phyloP scores from a whole-genome alignment of 2,113 vertebrate species.

The Sceloporus tristichus region DNA sequence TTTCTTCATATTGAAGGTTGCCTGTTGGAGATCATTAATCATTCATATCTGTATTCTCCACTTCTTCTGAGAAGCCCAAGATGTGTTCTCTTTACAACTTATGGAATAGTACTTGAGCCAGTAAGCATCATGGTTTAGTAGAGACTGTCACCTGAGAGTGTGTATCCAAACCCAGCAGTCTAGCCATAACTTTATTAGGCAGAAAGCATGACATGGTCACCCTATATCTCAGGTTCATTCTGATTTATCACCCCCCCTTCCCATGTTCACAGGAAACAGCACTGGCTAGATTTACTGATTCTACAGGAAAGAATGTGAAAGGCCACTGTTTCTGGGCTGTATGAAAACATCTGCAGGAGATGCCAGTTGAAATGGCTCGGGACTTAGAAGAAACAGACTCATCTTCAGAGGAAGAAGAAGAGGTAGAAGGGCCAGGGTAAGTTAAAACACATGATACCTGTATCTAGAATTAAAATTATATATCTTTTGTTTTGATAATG shows the following conservation, averaged over 20 bases:
- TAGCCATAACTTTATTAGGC: neutral
- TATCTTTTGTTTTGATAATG: too few species aligned
- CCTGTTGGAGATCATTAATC: neutral
- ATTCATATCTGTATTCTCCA: neutral
- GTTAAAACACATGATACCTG: constrained; percentile 44
- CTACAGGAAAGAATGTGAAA: constrained; percentile 54
- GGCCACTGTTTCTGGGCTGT: constrained; percentile 60
- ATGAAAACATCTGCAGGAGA: constrained; percentile 80
- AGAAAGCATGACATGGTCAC: neutral
- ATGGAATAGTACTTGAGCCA: neutral
- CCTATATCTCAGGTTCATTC: neutral
- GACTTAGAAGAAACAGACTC: constrained; percentile 85
- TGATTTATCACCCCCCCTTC: neutral
- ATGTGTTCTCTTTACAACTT: neutral
- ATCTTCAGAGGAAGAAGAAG: constrained; percentile 85
- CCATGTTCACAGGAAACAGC: constrained; percentile 59
- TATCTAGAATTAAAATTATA: neutral
- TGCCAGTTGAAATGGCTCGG: constrained; percentile 86
- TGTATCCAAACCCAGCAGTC: neutral
- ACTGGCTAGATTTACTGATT: constrained; percentile 57
- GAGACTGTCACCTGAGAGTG: neutral
- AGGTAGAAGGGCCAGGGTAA: constrained; percentile 80
- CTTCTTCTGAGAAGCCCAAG: neutral
- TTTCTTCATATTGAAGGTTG: neutral
- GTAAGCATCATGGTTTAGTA: neutral